These are phyloP conservation scores for Germaria angustata DNA, from an alignment of 2,888 invertebrate genomes.

Conservation along the genomic window DNA sequence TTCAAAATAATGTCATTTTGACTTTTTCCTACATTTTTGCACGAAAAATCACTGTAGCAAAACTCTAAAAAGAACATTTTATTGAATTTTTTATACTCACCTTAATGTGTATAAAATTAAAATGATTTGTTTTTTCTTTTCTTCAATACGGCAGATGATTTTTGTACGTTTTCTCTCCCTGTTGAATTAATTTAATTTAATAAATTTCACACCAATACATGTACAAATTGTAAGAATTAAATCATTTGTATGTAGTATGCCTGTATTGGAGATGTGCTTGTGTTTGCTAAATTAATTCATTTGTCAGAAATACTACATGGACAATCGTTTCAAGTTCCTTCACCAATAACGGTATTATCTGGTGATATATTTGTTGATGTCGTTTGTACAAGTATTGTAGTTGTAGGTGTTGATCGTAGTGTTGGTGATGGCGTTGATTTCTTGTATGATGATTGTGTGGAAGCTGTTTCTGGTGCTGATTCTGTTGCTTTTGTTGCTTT, in stretches of 20 bases:
- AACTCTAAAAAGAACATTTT: neutral
- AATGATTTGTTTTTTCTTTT: neutral
- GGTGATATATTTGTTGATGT: constrained; percentile 44
- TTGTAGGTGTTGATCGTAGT: neutral
- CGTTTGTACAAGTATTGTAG: constrained; percentile 13
- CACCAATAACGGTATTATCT: constrained; percentile 56
- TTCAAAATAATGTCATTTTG: too few relatives aligned
- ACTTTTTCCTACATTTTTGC: too few relatives aligned
- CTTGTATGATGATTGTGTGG: constrained; percentile 2
- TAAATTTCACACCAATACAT: constrained; percentile 13
- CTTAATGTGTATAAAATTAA: neutral
- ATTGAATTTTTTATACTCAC: constrained; percentile 39
- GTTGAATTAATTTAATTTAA: constrained; percentile 46
- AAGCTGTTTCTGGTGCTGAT: constrained; percentile 1
- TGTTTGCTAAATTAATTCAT: constrained; percentile 41
- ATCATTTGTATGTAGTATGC: too few relatives aligned
- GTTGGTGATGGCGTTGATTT: constrained; percentile 33
- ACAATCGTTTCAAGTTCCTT: constrained; percentile 44
- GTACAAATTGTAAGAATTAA: neutral
- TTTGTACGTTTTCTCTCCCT: neutral
- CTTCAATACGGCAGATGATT: constrained; percentile 7
- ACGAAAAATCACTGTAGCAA: too few relatives aligned
- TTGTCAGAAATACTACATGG: constrained; percentile 25
- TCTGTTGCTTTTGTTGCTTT: neutral
- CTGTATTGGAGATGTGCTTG: constrained; percentile 2